phyloP scores from a whole-genome alignment of 2,113 vertebrate species.

The Saguinus imperator region DNA sequence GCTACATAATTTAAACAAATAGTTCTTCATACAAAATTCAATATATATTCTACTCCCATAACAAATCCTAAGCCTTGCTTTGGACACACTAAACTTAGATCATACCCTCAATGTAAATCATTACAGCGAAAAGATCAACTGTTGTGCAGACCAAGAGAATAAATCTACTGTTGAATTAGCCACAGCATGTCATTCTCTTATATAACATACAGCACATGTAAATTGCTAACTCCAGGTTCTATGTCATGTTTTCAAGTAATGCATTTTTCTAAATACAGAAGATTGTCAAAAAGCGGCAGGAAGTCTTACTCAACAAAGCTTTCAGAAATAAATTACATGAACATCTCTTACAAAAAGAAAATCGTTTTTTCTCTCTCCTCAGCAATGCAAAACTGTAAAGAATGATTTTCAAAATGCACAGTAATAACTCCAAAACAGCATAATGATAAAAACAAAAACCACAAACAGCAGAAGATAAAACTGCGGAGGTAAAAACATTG shows the following conservation, averaged over 20 bases:
- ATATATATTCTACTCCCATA: constrained; percentile 82
- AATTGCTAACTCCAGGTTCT: constrained; percentile 81
- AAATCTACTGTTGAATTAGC: constrained; percentile 83
- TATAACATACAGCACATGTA: constrained; percentile 78
- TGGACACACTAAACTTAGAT: constrained; percentile 78
- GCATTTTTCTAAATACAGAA: constrained; percentile 87
- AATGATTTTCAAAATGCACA: constrained; percentile 87
- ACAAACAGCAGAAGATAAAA: constrained; percentile 80
- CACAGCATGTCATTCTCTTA: constrained; percentile 83
- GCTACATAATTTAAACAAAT: constrained; percentile 84
- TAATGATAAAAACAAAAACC: constrained; percentile 76
- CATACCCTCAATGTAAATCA: constrained; percentile 79
- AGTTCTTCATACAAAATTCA: constrained; percentile 83
- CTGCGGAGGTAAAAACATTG: background rate
- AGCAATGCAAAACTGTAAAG: constrained; percentile 82
- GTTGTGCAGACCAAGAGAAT: constrained; percentile 84
- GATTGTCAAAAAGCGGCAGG: constrained; percentile 97
- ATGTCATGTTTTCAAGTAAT: constrained; percentile 87
- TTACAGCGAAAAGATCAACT: constrained; percentile 81
- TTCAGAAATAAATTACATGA: constrained; percentile 80
- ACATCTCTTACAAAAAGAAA: constrained; percentile 76
- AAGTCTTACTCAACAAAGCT: constrained; percentile 82
- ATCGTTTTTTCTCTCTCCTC: constrained; percentile 34
- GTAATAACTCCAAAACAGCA: constrained; percentile 84
- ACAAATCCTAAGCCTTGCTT: constrained; percentile 84